These are phyloP conservation scores for Cerastoderma edule DNA, from an alignment of 2,888 invertebrate genomes.

Conservation along the genomic window DNA sequence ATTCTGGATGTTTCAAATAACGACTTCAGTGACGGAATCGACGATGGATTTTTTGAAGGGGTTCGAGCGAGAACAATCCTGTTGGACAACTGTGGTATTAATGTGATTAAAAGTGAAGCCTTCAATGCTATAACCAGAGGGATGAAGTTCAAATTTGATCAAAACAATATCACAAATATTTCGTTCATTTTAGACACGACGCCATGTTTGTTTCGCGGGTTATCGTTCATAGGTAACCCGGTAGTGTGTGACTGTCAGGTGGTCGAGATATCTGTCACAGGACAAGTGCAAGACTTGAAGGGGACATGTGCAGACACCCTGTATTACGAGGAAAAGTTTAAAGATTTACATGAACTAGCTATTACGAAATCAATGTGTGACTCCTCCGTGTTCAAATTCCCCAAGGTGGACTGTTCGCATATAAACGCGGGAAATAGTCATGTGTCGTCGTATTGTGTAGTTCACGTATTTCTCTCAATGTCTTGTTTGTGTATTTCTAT, in stretches of 20 bases:
- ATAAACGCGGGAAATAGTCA: conserved; percentile 12
- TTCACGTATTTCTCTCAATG: not conserved
- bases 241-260: conserved; percentile 54
- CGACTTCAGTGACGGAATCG: conserved; percentile 47
- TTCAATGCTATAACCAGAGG: conserved; percentile 38
- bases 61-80: conserved; percentile 39
- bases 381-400: conserved; percentile 27
- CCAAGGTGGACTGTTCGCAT: conserved; percentile 34
- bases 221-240: conserved; percentile 55
- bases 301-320: conserved; percentile 48
- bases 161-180: conserved; percentile 56
- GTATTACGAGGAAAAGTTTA: conserved; percentile 40
- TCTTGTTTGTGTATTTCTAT: not conserved
- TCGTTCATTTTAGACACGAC: conserved; percentile 51
- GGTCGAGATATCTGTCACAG: conserved; percentile 43
- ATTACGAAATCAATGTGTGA: conserved; percentile 43
- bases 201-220: conserved; percentile 45
- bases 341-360: conserved; percentile 29
- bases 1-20: conserved; percentile 53
- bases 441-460: too few species aligned
- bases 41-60: conserved; percentile 51
- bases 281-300: conserved; percentile 37
- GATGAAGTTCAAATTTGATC: conserved; percentile 49
- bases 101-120: conserved; percentile 45
- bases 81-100: conserved; percentile 46